Evolutionary conservation across 2,113 vertebrate species (phyloP).

Genomic region (Miniopterus natalensis): DNA sequence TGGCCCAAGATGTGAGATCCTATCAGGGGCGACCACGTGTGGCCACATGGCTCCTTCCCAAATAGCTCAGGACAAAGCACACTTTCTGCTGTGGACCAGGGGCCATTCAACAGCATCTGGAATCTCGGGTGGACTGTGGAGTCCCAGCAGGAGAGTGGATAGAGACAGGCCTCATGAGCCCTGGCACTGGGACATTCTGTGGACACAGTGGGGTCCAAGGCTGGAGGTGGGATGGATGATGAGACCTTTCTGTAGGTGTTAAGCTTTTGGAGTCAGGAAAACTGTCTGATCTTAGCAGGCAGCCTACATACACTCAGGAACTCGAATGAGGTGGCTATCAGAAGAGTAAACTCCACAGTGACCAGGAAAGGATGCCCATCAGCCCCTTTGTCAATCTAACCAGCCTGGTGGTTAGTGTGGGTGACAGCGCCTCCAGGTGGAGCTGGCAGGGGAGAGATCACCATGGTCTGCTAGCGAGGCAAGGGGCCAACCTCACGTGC

Average conservation of each 20-base stretch:
- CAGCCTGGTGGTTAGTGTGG: neutral
- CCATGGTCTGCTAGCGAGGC: neutral
- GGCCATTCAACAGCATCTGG: neutral
- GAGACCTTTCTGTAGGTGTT: neutral
- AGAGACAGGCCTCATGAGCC: neutral
- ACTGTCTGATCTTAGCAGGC: neutral
- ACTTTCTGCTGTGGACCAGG: neutral
- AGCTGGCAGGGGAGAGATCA: too few species aligned
- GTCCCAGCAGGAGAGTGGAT: neutral
- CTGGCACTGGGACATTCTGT: neutral
- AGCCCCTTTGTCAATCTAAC: neutral
- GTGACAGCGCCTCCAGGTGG: neutral
- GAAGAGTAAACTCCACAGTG: neutral
- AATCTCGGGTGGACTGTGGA: too few species aligned
- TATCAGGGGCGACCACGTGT: neutral
- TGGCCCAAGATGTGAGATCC: neutral
- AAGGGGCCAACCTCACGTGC: accelerated
- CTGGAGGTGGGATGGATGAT: too few species aligned
- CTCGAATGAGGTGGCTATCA: too few species aligned
- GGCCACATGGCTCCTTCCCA: neutral
- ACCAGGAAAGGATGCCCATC: neutral
- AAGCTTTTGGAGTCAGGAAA: neutral
- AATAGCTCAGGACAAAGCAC: neutral
- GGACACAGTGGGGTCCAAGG: neutral
- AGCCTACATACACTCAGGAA: neutral